Conservation (phyloP, 1,140 invertebrate species). For the Venustaconcha ellipsiformis region DNA sequence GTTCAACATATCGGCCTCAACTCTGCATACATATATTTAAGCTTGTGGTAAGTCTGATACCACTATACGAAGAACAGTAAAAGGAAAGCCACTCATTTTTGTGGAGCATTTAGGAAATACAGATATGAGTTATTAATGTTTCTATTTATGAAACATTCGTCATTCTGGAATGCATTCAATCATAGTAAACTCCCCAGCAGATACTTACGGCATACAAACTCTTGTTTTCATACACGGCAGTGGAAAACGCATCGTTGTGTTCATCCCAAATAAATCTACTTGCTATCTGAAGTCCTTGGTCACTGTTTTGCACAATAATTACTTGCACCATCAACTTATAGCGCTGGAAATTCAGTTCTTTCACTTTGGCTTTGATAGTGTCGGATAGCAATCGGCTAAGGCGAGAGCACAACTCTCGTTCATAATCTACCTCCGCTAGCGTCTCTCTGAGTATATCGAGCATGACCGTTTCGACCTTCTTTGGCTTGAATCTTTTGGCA, state of each 20-base stretch:
- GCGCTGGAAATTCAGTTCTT: slow-evolving; percentile 33
- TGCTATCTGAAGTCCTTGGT: slow-evolving; percentile 40
- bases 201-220: slow-evolving; percentile 45
- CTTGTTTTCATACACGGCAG: slow-evolving; percentile 33
- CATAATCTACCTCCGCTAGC: slow-evolving; percentile 29
- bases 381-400: slow-evolving; percentile 31
- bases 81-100: too few relatives aligned
- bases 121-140: too few relatives aligned
- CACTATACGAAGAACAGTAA: too few relatives aligned
- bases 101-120: too few relatives aligned
- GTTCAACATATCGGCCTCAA: too few relatives aligned
- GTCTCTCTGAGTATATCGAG: slow-evolving; percentile 16
- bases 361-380: slow-evolving; percentile 35
- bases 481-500: slow-evolving; percentile 25
- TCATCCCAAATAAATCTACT: slow-evolving; percentile 51
- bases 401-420: slow-evolving; percentile 18
- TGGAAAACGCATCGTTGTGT: slow-evolving; percentile 42
- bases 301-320: slow-evolving; percentile 39
- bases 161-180: slow-evolving; percentile 17
- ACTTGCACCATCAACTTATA: slow-evolving; percentile 48
- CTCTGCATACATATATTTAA: too few relatives aligned
- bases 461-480: slow-evolving; percentile 29
- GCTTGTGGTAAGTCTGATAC: too few relatives aligned
- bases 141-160: too few relatives aligned
- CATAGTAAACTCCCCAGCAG: slow-evolving; percentile 48